Evolutionary conservation across 2,113 vertebrate genomes (phyloP), one percentile per base, ranked within the genome.

Genomic region (Urocynchramus pylzowi): DNA sequence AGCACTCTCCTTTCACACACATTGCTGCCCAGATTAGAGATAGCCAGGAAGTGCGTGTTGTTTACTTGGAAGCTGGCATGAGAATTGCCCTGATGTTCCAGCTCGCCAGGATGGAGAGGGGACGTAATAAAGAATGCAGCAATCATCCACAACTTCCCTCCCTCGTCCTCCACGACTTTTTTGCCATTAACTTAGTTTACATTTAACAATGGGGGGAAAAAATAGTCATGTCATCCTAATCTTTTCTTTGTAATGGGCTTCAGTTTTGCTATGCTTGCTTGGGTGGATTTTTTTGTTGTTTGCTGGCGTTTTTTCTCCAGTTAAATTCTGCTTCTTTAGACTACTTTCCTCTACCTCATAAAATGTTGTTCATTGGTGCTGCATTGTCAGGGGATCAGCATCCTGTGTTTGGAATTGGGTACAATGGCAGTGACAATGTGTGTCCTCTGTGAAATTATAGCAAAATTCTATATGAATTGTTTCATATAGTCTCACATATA

Each of bases 31-130:
- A 87, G 97, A 96, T 91, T 91, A 97, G 93, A 95, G 97, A 97
- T 90, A 97, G 92, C 76, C 95, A 87, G 97, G 98, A 98, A 98
- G 91, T 47, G 11, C 60, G 73, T 93, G 79, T 89, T 97, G 93
- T 97, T 97, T 96, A 90, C 86, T 95, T 87, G 95, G 94, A 89
- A 97, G 50, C 70, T 80, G 91, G 96, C 91, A 90, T 85, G 93
- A 94, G 97, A 97, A 95, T 70, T 71, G 19, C 7, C n/a, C 77
- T 45, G 84, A 68, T 85, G 84, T 79, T 95, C 87, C 86, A 79
- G 15, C 67, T 69, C 16, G 0, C 77, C 89, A 37, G 68, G 74
- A 74, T 75, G 77, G 89, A 90, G 63, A 84, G 14, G 56, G 85
- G 85, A 90, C 17, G 5, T 89, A 82, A 87, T 54, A 84, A 95